These are phyloP conservation scores for Brachionus plicatilis DNA, from an alignment of 1,140 invertebrate genomes.

Conservation along the genomic window DNA sequence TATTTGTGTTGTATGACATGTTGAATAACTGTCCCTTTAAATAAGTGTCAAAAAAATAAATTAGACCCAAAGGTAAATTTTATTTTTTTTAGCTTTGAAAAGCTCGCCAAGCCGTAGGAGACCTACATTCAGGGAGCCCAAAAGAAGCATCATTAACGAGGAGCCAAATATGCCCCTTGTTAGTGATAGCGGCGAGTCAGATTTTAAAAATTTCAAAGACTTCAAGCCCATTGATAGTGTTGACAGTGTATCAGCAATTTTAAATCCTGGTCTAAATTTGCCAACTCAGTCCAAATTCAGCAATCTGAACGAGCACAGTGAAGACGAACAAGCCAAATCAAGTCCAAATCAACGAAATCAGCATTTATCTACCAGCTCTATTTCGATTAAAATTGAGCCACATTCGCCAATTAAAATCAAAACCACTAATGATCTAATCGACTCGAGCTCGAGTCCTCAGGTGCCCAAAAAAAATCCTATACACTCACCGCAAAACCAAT, in stretches of 20 bases:
- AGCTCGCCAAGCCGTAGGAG: conserved; percentile 1
- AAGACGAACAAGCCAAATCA: neutral
- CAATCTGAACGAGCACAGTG: neutral
- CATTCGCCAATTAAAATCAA: conserved; percentile 19
- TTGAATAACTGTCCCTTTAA: neutral
- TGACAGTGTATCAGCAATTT: conserved; percentile 1
- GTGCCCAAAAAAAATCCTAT: neutral
- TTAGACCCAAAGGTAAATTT: neutral
- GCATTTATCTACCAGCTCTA: neutral
- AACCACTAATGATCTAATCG: neutral
- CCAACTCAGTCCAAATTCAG: neutral
- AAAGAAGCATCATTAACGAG: neutral
- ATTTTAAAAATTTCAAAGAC: conserved; percentile 29
- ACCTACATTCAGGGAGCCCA: neutral
- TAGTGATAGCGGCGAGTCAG: neutral
- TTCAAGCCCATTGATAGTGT: conserved; percentile 32
- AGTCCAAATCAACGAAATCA: neutral
- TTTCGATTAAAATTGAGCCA: neutral
- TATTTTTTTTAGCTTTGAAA: conserved; percentile 32
- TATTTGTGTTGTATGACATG: neutral
- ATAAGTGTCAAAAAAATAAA: neutral
- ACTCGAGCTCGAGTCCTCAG: neutral
- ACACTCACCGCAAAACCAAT: neutral
- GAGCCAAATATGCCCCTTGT: neutral
- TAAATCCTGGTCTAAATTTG: neutral